Percentiles rank a stretch among this genome's conserved stretches.
Conservation (phyloP, 2,797 vertebrate genomes). For the Podargus strigoides region DNA sequence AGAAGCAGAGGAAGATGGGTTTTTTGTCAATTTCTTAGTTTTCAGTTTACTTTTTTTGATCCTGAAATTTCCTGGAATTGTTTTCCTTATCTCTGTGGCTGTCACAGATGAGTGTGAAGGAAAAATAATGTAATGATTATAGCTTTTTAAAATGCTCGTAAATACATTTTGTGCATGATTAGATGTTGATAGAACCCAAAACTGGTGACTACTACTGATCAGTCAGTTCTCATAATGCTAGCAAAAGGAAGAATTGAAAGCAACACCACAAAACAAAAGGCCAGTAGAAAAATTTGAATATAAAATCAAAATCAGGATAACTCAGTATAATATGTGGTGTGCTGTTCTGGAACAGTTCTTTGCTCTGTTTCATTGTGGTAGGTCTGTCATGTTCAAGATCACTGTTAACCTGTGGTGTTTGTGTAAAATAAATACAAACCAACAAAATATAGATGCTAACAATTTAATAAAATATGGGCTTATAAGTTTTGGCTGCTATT, state of each 20-base stretch:
- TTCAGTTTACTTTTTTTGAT: neutral
- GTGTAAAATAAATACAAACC: neutral
- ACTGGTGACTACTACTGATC: neutral
- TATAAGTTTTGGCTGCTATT: neutral
- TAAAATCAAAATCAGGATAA: neutral
- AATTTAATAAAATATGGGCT: neutral
- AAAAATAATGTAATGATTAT: neutral
- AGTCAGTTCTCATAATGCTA: neutral
- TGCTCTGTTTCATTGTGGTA: neutral
- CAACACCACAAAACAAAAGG: neutral
- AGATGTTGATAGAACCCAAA: neutral
- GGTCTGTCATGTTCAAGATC: neutral
- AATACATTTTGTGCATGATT: neutral
- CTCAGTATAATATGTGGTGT: accelerated
- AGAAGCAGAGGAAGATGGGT: neutral
- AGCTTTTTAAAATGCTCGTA: neutral
- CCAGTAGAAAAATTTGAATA: neutral
- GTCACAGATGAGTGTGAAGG: neutral
- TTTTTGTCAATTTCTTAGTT: neutral
- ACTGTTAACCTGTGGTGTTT: neutral
- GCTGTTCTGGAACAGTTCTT: neutral
- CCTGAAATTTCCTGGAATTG: neutral
- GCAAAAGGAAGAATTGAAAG: neutral
- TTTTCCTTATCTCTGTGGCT: neutral
- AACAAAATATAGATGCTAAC: neutral